These are phyloP conservation scores for Trichomycterus rosablanca DNA, from an alignment of 2,113 vertebrate genomes.

Conservation along the genomic window DNA sequence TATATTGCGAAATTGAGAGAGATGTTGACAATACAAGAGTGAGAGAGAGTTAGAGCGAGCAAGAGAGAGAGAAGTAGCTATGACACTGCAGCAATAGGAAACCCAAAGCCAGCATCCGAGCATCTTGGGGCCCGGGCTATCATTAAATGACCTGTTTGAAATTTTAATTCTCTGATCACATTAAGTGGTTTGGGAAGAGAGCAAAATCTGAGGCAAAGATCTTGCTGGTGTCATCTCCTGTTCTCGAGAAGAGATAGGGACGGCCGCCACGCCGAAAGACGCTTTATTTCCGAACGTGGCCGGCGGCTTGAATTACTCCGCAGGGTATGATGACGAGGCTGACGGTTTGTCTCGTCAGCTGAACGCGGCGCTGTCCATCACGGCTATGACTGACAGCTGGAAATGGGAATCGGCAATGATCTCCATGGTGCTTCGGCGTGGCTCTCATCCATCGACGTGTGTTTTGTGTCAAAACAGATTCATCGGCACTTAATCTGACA, in stretches of 20 bases:
- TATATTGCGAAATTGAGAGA: too few species aligned
- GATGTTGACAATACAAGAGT: constrained; percentile 20
- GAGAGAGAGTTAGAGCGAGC: constrained; percentile 36
- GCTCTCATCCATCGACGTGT: too few species aligned
- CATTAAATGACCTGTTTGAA: constrained; percentile 69
- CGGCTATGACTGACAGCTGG: too few species aligned
- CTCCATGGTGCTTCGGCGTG: too few species aligned
- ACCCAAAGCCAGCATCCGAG: constrained; percentile 54
- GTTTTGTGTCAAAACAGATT: too few species aligned
- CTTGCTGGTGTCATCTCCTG: constrained; percentile 65
- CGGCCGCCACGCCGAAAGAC: constrained; percentile 24
- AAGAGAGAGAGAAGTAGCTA: constrained; percentile 35
- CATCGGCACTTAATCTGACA: too few species aligned
- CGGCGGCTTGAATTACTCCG: constrained; percentile 64
- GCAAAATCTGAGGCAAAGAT: constrained; percentile 62
- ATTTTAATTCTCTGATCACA: constrained; percentile 83
- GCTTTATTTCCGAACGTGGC: constrained; percentile 48
- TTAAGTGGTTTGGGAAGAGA: constrained; percentile 76
- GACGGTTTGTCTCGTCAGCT: constrained; percentile 56
- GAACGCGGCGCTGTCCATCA: too few species aligned
- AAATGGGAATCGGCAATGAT: too few species aligned
- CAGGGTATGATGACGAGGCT: constrained; percentile 50
- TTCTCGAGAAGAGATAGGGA: constrained; percentile 48
- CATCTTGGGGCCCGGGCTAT: constrained; percentile 52
- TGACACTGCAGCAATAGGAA: constrained; percentile 54